These are phyloP conservation scores for Drosophila arawakana DNA, from an alignment of 1,140 invertebrate species.

Conservation along the genomic window DNA sequence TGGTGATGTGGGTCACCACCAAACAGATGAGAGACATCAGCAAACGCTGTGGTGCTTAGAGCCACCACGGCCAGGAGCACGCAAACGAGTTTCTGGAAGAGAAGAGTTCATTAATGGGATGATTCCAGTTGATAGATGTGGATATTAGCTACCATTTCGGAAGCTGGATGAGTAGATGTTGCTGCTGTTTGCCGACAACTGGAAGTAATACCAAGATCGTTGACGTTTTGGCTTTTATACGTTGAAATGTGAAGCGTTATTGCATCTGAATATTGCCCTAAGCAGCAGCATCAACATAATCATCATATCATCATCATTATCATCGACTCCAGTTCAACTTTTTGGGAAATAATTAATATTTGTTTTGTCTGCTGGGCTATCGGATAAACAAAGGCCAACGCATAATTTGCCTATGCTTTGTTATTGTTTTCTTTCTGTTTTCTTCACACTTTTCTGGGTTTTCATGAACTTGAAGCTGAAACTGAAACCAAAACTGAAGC, in stretches of 20 bases:
- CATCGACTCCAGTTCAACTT: slow-evolving; percentile 24
- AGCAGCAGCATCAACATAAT: background rate
- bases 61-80: slow-evolving; percentile 56
- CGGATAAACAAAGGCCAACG: slow-evolving; percentile 49
- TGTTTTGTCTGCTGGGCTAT: slow-evolving; percentile 21
- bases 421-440: slow-evolving; percentile 32
- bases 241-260: slow-evolving; percentile 3
- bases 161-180: slow-evolving; percentile 46
- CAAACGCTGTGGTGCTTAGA: slow-evolving; percentile 24
- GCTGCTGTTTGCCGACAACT: slow-evolving; percentile 62
- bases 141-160: slow-evolving; percentile 59
- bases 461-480: slow-evolving; percentile 67
- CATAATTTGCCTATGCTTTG: slow-evolving; percentile 46
- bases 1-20: slow-evolving; percentile 42
- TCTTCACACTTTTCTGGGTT: slow-evolving; percentile 79
- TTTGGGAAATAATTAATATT: slow-evolving; percentile 58
- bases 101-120: background rate
- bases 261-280: slow-evolving; percentile 33
- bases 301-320: background rate
- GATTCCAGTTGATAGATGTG: background rate
- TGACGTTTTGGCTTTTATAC: slow-evolving; percentile 67
- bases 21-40: slow-evolving; percentile 67
- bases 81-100: slow-evolving; percentile 49
- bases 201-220: slow-evolving; percentile 60
- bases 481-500: slow-evolving; percentile 17